Conservation (phyloP, 2,888 invertebrate species). For the Panzeria rudis region DNA sequence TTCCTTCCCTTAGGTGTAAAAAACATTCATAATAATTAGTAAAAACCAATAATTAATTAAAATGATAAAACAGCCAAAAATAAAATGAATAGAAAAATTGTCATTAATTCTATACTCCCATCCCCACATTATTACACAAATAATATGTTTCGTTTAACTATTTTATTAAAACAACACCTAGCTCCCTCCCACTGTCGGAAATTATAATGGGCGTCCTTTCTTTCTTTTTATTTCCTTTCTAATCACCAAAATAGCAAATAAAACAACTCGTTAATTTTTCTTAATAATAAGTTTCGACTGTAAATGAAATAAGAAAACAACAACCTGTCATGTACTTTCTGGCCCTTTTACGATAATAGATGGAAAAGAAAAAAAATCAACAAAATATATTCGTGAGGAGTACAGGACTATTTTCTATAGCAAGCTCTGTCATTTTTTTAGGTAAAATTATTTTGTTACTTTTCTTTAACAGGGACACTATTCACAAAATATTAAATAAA, state of each 20-base stretch:
- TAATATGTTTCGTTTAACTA: conserved; percentile 49
- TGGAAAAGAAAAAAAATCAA: background rate
- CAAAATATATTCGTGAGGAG: background rate
- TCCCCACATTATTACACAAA: conserved; percentile 16
- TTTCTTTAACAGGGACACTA: background rate
- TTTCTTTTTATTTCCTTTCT: background rate
- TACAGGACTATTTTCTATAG: conserved; percentile 23
- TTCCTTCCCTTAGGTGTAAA: background rate
- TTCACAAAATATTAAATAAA: conserved; percentile 6
- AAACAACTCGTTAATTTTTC: conserved; percentile 60
- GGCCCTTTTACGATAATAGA: background rate
- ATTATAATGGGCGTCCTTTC: background rate
- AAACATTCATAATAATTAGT: background rate
- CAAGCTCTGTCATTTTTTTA: conserved; percentile 64
- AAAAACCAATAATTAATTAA: conserved; percentile 17
- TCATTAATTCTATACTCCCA: conserved; percentile 5
- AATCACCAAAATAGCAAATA: background rate
- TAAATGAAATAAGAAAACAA: conserved; percentile 30
- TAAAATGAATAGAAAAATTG: background rate
- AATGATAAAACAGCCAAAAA: background rate
- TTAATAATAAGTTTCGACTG: conserved; percentile 53
- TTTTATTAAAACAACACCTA: conserved; percentile 52
- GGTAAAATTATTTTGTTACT: background rate
- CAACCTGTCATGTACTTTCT: conserved; percentile 34
- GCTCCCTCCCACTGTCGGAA: background rate